A percentile compares a stretch with the other conserved stretches of the same genome.
Evolutionary conservation across 2,113 vertebrate genomes (phyloP).

Genomic region (Pygoscelis adeliae): DNA sequence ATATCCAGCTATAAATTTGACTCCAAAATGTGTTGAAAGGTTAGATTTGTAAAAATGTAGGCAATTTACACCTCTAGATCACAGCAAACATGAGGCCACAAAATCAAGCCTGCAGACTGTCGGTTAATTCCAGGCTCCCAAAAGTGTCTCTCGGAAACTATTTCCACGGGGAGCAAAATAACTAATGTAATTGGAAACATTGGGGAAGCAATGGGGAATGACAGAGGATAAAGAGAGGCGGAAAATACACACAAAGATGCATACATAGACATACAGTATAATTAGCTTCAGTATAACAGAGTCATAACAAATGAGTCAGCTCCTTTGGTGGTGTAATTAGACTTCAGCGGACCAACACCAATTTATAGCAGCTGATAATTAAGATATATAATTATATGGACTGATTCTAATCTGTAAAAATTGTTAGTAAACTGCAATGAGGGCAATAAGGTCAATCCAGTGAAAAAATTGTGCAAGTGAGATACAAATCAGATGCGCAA

Average conservation of each 20-base stretch:
- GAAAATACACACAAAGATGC: conserved; percentile 36
- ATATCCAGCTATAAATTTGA: conserved; percentile 27
- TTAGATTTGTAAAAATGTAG: conserved; percentile 50
- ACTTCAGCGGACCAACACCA: conserved; percentile 27
- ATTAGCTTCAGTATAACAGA: conserved; percentile 55
- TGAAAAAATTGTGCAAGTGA: conserved; percentile 44
- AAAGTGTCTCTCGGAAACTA: conserved; percentile 34
- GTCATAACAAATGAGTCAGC: conserved; percentile 66
- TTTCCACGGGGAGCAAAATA: conserved; percentile 26
- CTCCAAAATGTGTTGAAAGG: conserved; percentile 35
- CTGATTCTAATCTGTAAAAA: conserved; percentile 43
- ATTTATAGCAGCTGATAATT: conserved; percentile 43
- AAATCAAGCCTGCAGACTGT: background rate
- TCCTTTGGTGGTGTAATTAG: conserved; percentile 62
- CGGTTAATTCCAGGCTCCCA: background rate
- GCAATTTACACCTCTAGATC: conserved; percentile 55
- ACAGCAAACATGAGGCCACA: conserved; percentile 6
- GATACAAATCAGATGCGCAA: conserved; percentile 37
- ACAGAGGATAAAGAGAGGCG: conserved; percentile 11
- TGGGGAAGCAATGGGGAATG: conserved; percentile 29
- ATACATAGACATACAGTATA: background rate
- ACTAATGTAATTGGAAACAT: conserved; percentile 52
- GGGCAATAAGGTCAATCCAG: conserved; percentile 39
- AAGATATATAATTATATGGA: conserved; percentile 48
- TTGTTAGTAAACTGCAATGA: conserved; percentile 48